These are phyloP conservation scores for Meriones psammophilus DNA, from an alignment of 2,797 vertebrate species.

Conservation along the genomic window DNA sequence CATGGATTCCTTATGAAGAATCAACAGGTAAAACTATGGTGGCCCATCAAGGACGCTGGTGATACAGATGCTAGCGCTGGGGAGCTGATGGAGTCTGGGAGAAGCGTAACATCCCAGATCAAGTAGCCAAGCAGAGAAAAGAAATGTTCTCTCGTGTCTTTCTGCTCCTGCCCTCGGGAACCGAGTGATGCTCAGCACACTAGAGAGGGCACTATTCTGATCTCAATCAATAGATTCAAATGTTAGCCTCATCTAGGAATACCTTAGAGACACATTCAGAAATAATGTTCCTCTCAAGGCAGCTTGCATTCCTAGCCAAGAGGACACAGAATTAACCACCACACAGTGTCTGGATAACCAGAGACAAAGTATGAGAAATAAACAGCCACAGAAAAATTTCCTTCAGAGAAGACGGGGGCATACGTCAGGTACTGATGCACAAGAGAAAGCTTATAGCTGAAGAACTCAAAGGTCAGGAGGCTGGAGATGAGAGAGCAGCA, in stretches of 20 bases:
- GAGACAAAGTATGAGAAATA: constrained; percentile 16
- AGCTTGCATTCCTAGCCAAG: not conserved
- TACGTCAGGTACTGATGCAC: not conserved
- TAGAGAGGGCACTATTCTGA: not conserved
- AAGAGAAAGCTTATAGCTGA: constrained; percentile 15
- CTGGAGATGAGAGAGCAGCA: not conserved
- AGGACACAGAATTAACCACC: not conserved
- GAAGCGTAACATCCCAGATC: not conserved
- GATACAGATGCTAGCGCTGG: not conserved
- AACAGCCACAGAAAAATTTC: not conserved
- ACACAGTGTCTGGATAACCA: not conserved
- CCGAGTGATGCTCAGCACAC: not conserved
- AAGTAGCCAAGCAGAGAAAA: not conserved
- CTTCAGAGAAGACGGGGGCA: not conserved
- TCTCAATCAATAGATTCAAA: not conserved
- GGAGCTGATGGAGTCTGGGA: not conserved
- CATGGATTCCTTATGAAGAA: not conserved
- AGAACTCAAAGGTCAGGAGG: constrained; percentile 1
- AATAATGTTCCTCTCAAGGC: not conserved
- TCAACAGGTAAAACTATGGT: not conserved
- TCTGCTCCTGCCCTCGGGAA: not conserved
- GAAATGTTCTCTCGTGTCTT: not conserved
- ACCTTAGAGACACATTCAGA: not conserved
- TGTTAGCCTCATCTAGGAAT: not conserved
- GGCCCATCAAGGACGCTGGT: not conserved